A percentile compares a stretch with the other conserved stretches of the same genome.
phyloP scores from a whole-genome alignment of 2,888 invertebrate species.

The Drosophila anomelani region DNA sequence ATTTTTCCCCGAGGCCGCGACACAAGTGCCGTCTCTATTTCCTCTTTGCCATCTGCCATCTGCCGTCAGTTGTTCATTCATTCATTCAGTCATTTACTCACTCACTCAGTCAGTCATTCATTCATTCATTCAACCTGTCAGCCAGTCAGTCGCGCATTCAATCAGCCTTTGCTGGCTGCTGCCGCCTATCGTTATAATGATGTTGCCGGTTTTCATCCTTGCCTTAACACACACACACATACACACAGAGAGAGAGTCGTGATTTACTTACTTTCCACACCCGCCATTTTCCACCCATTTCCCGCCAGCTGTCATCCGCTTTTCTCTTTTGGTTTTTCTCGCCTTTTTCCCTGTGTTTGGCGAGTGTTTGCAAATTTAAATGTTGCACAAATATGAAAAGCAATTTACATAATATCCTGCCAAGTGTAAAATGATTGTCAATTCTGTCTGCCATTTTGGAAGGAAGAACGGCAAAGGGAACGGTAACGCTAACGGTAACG shows the following conservation, averaged over 20 bases:
- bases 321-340: conserved; percentile 15
- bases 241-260: conserved; percentile 27
- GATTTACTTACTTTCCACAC: conserved; percentile 46
- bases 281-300: conserved; percentile 12
- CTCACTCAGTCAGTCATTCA: conserved; percentile 34
- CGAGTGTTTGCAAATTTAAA: conserved; percentile 70
- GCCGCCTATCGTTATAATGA: conserved; percentile 69
- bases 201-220: conserved; percentile 58
- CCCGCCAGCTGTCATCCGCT: conserved; percentile 46
- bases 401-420: conserved; percentile 80
- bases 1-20: conserved; percentile 72
- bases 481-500: not conserved
- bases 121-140: conserved; percentile 39
- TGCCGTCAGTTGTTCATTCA: conserved; percentile 14
- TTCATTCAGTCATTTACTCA: conserved; percentile 11
- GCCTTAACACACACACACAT: conserved; percentile 59
- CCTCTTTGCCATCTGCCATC: conserved; percentile 5
- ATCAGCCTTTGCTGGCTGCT: conserved; percentile 61
- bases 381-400: conserved; percentile 81
- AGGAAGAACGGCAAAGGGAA: not conserved
- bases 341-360: conserved; percentile 7
- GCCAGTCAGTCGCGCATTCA: conserved; percentile 72
- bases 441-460: conserved; percentile 56
- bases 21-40: conserved; percentile 23
- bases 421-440: conserved; percentile 82